These are phyloP conservation scores for Drosophila neotestacea DNA, from an alignment of 2,888 invertebrate species.

Conservation along the genomic window DNA sequence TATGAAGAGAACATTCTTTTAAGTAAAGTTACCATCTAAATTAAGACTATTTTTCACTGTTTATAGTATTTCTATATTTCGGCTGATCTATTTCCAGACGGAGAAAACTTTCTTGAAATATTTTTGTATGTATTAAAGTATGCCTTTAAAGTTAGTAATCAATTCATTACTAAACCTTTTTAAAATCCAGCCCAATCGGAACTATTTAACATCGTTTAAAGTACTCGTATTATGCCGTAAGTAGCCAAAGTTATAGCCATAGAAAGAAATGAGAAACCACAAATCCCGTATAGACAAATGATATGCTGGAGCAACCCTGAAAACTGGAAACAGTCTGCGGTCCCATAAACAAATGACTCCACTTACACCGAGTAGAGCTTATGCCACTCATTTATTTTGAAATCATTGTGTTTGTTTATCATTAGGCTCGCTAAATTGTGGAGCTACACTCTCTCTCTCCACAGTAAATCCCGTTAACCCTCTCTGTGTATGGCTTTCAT, in stretches of 20 bases:
- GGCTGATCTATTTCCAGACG: too few relatives aligned
- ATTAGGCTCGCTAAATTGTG: conserved; percentile 48
- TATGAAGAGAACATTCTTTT: too few relatives aligned
- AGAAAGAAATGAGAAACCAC: conserved; percentile 21
- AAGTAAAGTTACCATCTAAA: too few relatives aligned
- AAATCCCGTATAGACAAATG: conserved; percentile 60
- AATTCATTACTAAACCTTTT: not conserved
- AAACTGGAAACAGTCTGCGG: conserved; percentile 41
- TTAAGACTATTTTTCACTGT: too few relatives aligned
- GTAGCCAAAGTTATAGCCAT: conserved; percentile 13
- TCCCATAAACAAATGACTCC: conserved; percentile 60
- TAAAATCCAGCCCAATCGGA: not conserved
- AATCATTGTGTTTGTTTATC: conserved; percentile 68
- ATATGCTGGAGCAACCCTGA: conserved; percentile 33
- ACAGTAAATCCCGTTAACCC: conserved; percentile 1
- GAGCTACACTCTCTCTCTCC: conserved; percentile 21
- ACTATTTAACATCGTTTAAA: conserved; percentile 14
- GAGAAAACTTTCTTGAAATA: too few relatives aligned
- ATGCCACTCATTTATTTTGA: conserved; percentile 64
- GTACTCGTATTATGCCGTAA: conserved; percentile 11
- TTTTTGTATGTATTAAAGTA: too few relatives aligned
- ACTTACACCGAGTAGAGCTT: conserved; percentile 56
- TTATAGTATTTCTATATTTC: too few relatives aligned
- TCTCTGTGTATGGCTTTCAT: not conserved
- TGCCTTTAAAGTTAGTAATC: too few relatives aligned